Conservation (phyloP, 2,797 vertebrate species). For the Myotis vivesi region DNA sequence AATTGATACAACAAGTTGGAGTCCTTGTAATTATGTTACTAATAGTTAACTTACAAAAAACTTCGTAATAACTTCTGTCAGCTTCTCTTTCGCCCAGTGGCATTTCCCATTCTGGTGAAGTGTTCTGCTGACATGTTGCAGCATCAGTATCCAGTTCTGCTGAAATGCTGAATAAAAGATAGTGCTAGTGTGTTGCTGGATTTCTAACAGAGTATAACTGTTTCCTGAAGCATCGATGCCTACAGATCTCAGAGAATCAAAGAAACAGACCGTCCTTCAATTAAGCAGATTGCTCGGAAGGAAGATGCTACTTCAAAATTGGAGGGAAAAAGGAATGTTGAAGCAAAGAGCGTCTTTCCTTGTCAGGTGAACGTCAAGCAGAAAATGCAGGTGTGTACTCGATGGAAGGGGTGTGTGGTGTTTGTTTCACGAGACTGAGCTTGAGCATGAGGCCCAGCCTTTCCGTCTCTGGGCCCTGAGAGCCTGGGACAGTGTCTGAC, state of each 20-base stretch:
- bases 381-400: conserved; percentile 91
- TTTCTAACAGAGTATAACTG: conserved; percentile 50
- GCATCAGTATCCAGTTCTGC: neutral
- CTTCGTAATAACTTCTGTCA: neutral
- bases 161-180: neutral
- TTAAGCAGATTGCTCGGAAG: conserved; percentile 94
- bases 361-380: conserved; percentile 89
- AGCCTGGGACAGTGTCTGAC: neutral
- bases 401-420: neutral
- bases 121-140: neutral
- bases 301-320: conserved; percentile 89
- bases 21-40: neutral
- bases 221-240: conserved; percentile 87
- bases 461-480: neutral
- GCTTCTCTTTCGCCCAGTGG: neutral
- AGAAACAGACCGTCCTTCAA: conserved; percentile 88
- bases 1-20: neutral
- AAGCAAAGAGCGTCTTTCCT: conserved; percentile 75
- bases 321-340: conserved; percentile 82
- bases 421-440: neutral
- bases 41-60: neutral
- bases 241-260: conserved; percentile 95
- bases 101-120: neutral
- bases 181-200: neutral
- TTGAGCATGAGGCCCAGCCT: neutral